Conservation (phyloP, 2,888 invertebrate genomes). For the Amorpha juglandis region DNA sequence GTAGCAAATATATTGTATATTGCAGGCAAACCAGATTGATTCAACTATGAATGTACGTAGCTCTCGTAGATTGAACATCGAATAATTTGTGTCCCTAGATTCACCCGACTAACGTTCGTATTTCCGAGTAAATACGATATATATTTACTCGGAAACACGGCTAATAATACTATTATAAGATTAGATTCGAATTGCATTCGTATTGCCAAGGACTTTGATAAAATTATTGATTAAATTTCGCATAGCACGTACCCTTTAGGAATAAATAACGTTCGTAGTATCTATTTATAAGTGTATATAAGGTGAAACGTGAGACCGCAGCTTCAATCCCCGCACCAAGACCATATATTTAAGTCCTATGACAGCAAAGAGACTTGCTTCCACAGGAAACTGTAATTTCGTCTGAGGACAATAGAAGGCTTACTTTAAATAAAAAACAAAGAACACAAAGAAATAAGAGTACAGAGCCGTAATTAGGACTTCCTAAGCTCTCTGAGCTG, state of each 20-base stretch:
- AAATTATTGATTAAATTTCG: neutral
- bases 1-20: neutral
- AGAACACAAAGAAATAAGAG: neutral
- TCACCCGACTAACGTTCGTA: neutral
- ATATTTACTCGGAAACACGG: neutral
- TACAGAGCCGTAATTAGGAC: constrained; percentile 9
- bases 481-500: neutral
- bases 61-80: neutral
- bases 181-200: neutral
- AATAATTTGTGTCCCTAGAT: neutral
- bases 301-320: neutral
- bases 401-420: neutral
- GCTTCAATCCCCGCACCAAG: no score
- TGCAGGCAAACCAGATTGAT: neutral
- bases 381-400: neutral
- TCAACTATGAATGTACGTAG: neutral
- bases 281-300: no score
- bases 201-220: no score
- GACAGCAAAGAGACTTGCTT: neutral
- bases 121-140: neutral
- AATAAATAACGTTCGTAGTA: no score
- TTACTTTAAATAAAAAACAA: neutral
- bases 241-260: no score
- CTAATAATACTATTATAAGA: neutral
- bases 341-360: neutral